Conservation (phyloP, 2,113 vertebrate genomes). For the Gallinago undulata region DNA sequence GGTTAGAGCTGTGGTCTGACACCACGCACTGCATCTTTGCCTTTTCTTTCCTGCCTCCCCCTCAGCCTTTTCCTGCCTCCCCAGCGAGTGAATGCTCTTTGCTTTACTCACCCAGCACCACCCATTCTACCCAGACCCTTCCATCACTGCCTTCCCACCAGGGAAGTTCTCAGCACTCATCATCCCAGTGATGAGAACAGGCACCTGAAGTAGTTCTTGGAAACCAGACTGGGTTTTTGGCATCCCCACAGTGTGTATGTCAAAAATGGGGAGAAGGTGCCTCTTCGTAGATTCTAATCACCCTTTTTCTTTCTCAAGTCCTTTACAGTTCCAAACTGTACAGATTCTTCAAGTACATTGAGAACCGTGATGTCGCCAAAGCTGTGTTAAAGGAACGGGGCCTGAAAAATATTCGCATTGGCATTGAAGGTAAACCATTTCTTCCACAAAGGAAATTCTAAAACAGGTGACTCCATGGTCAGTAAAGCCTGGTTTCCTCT, state of each 20-base stretch:
- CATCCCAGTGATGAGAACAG: neutral
- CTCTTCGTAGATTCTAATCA: neutral
- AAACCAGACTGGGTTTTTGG: neutral
- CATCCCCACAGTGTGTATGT: neutral
- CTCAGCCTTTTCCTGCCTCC: neutral
- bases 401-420: constrained; percentile 84
- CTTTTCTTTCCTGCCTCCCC: neutral
- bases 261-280: neutral
- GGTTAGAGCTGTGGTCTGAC: neutral
- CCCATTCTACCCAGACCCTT: neutral
- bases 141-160: neutral
- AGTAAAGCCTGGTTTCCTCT: neutral
- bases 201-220: neutral
- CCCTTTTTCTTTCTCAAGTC: constrained; percentile 59
- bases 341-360: constrained; percentile 86
- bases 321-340: constrained; percentile 86
- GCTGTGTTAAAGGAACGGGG: constrained; percentile 81
- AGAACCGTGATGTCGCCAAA: constrained; percentile 83
- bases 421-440: constrained; percentile 78
- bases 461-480: neutral
- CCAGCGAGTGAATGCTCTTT: neutral
- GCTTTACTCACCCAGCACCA: neutral
- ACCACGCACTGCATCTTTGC: neutral
- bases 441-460: neutral
- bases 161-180: neutral